Percentiles rank a stretch among this genome's conserved stretches.
Conservation (phyloP, 2,888 invertebrate genomes). For the Ectropis crepuscularia region DNA sequence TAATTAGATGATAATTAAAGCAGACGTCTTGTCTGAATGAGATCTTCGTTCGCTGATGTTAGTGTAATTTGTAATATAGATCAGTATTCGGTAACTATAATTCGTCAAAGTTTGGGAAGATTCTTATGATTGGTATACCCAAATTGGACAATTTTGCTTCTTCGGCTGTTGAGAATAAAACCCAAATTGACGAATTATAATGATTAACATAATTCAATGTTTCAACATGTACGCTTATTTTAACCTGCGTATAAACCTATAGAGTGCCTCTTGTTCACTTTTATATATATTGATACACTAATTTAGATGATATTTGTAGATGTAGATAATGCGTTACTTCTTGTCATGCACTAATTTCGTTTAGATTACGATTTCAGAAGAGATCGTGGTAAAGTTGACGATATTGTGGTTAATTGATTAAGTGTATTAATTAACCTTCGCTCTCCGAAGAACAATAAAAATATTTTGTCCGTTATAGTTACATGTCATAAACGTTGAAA, state of each 20-base stretch:
- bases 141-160: background rate
- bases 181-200: constrained; percentile 24
- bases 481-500: too few relatives aligned
- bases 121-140: constrained; percentile 31
- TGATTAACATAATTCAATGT: constrained; percentile 65
- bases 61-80: constrained; percentile 51
- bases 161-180: background rate
- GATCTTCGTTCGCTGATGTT: constrained; percentile 40
- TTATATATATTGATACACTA: constrained; percentile 84
- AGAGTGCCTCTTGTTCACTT: constrained; percentile 86
- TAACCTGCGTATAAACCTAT: constrained; percentile 83
- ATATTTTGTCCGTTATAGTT: too few relatives aligned
- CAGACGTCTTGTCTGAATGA: constrained; percentile 37
- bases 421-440: too few relatives aligned
- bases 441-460: too few relatives aligned
- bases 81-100: constrained; percentile 49
- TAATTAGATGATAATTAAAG: constrained; percentile 41
- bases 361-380: constrained; percentile 41
- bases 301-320: constrained; percentile 64
- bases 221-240: constrained; percentile 81
- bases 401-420: background rate
- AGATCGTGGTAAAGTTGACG: constrained; percentile 10
- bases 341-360: constrained; percentile 65
- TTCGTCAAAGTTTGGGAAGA: constrained; percentile 32
- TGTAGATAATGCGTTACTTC: constrained; percentile 56